A percentile compares a stretch with the other conserved stretches of the same genome.
phyloP scores from a whole-genome alignment of 2,797 vertebrate species.

The Chrosomus eos region DNA sequence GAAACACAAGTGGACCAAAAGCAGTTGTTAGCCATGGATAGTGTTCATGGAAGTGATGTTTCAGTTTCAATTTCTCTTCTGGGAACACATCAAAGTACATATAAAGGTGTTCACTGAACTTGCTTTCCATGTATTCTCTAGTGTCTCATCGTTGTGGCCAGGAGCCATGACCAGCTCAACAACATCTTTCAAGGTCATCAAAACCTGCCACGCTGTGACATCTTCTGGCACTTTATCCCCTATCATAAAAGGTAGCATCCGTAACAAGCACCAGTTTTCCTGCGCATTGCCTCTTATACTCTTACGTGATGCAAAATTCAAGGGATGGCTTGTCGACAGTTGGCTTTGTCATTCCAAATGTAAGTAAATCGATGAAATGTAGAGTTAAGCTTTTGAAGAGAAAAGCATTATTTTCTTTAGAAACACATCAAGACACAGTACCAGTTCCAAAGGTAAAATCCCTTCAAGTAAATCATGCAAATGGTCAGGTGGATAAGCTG shows the following conservation, averaged over 20 bases:
- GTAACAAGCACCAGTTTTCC: not conserved
- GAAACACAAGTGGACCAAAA: slow-evolving; percentile 5
- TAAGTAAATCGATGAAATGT: not conserved
- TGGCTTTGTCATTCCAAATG: slow-evolving; percentile 10
- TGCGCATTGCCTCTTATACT: not conserved
- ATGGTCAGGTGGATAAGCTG: slow-evolving; percentile 52
- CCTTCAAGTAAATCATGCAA: slow-evolving; percentile 54
- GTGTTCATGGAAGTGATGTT: not conserved
- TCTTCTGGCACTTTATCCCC: not conserved
- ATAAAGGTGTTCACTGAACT: slow-evolving; percentile 10
- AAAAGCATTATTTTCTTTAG: not conserved
- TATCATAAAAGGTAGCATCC: not conserved
- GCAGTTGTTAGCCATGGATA: slow-evolving; percentile 18
- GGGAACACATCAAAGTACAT: not conserved
- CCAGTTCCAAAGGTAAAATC: slow-evolving; percentile 51
- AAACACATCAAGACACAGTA: not conserved
- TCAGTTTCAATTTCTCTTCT: not conserved
- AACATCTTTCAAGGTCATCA: not conserved
- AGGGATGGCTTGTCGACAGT: not conserved
- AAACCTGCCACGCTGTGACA: not conserved
- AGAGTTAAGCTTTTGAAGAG: not conserved
- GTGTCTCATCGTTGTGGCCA: not conserved
- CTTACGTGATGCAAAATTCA: not conserved
- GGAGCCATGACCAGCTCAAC: slow-evolving; percentile 4
- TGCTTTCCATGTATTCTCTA: slow-evolving; percentile 5